Base-by-base conservation (phyloP, 2,113 vertebrate species). In the Lathamus discolor region DNA sequence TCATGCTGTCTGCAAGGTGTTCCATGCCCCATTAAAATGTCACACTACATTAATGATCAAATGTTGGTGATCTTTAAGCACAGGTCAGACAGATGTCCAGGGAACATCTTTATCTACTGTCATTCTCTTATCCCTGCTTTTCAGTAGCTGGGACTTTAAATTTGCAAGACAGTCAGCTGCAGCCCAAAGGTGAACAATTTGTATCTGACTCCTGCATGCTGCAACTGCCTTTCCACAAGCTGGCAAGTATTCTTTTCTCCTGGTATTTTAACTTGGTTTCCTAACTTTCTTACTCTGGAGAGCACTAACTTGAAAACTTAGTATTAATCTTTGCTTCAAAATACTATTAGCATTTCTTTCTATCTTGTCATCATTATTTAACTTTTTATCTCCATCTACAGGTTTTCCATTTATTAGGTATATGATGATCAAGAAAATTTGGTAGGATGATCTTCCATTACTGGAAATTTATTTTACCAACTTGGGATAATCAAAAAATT, bases 231-330 rank as follows among this genome's bases (percentile, higher is more conserved):
- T 92, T 83, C 85, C 85, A 68, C 54, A 74, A 74, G 59, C 90
- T 94, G 92, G 79, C 95, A 94, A 96, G 90, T 96, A 93, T 83
- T 90, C 84, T 81, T 88, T 79, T 90, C 87, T 90, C 41, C 82
- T 83, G 17, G 76, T 94, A 37, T 41, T 92, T 90, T 88, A 74
- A 39, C 82, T 70, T 69, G 9, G 3, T 88, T 86, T 93, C 61
- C 27, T 55, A 2, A 52, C 44, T 83, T 37, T 86, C 54, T 77
- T 66, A 57, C 28, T 80, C 23, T 20, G 14, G 46, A 59, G 25
- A 83, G 12, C 46, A 72, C 57, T 95, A 86, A 74, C 54, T 52
- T 37, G 24, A 80, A 83, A 72, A 73, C 23, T 23, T 66, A 49
- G 19, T 66, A 23, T 37, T 85, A 77, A 95, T 55, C 19, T 74